phyloP scores from a whole-genome alignment of 2,113 vertebrate genomes.

The Chloroceryle aenea region DNA sequence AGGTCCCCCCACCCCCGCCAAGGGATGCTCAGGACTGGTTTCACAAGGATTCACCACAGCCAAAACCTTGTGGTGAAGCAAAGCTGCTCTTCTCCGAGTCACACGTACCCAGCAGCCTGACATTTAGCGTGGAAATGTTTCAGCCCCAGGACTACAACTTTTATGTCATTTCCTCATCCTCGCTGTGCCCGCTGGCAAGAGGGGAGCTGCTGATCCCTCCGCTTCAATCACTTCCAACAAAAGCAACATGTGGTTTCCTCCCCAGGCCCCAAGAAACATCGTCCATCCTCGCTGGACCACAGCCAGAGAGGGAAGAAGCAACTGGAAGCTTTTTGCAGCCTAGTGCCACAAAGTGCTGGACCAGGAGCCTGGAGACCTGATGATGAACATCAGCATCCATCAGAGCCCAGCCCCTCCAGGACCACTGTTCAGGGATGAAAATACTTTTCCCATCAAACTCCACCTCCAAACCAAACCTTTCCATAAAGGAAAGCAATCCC shows the following conservation, averaged over 20 bases:
- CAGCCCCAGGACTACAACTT: background rate
- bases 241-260: background rate
- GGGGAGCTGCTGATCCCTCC: rapidly evolving
- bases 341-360: background rate
- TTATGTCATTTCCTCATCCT: background rate
- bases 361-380: background rate
- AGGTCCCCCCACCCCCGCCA: rapidly evolving
- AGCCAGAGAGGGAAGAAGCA: background rate
- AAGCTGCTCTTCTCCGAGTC: background rate
- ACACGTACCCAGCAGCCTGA: rapidly evolving
- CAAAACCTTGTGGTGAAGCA: rapidly evolving
- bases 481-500: background rate
- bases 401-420: rapidly evolving
- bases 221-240: background rate
- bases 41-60: background rate
- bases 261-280: background rate
- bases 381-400: background rate
- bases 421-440: background rate
- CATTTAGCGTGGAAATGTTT: rapidly evolving
- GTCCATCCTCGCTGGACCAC: background rate
- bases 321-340: rapidly evolving
- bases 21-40: background rate
- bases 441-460: background rate
- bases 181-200: rapidly evolving
- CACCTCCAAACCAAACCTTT: background rate